Evolutionary conservation across 2,797 vertebrate species (phyloP), one percentile per base, ranked within the genome.

Genomic region (Pangasius mekongensis): DNA sequence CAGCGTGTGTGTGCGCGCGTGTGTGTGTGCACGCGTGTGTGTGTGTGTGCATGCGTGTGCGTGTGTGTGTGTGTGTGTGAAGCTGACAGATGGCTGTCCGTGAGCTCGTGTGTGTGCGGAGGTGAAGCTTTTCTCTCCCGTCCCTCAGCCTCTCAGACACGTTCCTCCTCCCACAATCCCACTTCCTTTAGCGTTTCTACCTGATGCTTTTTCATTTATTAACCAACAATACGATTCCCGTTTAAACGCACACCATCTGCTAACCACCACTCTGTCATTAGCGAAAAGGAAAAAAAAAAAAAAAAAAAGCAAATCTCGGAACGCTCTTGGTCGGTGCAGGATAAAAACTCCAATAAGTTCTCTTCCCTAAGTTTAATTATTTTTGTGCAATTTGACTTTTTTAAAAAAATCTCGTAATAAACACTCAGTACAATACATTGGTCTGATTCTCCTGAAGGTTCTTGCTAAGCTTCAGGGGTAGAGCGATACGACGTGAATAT

Each of bases 1-100:
- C 71, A 24, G 36, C 14, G 71, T 47, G 39, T 74, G 71, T 39
- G 36, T 39, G 18, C 8, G 33, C 0, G 18, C 3, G 67, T 22
- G 69, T 47, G 71, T 43, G 69, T 43, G 69, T 71, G 67, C 16
- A n/a, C 16, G 67, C 36, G 67, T 71, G 67, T 33, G 14, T 67
- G 30, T 33, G 66, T 18, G 30, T 33, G 67, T 43, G 69, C 43
- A 36, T 43, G 69, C 39, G 69, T 73, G 69, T 76, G 73, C 52
- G 74, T 30, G 58, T 54, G 83, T 49, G 80, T 56, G 66, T 49
- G 82, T 83, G 83, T 24, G 56, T 74, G 60, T 86, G 83, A 84
- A 47, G 54, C 47, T 36, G 80, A 87, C 86, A 91, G 86, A 89
- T 89, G 88, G 71, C 83, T 85, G 24, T 88, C 84, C 74, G 62